Evolutionary conservation across 2,113 vertebrate species (phyloP).

Genomic region (Aspiorhynchus laticeps): DNA sequence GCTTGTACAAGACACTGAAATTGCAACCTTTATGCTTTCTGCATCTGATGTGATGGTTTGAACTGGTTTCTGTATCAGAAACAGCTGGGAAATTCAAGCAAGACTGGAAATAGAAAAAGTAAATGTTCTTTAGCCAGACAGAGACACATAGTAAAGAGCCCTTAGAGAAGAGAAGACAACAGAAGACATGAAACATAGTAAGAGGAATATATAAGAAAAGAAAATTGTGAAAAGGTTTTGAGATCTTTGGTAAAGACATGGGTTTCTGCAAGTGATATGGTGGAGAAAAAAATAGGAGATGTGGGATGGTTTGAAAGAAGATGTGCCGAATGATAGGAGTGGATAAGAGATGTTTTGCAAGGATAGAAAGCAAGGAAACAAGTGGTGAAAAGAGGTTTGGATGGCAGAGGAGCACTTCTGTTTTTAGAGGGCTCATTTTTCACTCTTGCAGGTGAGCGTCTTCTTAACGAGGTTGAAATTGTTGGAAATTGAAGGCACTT

Average conservation of each 20-base stretch:
- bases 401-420: conserved; percentile 25
- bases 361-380: conserved; percentile 11
- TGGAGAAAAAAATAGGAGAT: not conserved
- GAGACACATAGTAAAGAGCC: not conserved
- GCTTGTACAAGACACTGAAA: not conserved
- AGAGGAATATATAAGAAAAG: not conserved
- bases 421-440: conserved; percentile 36
- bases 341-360: conserved; percentile 32
- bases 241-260: not conserved
- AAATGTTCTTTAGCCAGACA: not conserved
- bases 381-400: not conserved
- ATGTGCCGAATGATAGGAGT: not conserved
- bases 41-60: not conserved
- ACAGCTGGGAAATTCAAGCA: not conserved
- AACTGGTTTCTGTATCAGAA: not conserved
- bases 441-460: conserved; percentile 14
- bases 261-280: not conserved
- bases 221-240: not conserved
- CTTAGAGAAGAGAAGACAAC: not conserved
- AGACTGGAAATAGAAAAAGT: not conserved
- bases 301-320: not conserved
- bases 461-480: conserved; percentile 27
- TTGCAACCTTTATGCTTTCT: not conserved
- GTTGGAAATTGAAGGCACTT: conserved; percentile 37
- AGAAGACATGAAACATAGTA: not conserved